These are phyloP conservation scores for Loxodonta africana DNA, from an alignment of 2,113 vertebrate genomes.

Conservation along the genomic window DNA sequence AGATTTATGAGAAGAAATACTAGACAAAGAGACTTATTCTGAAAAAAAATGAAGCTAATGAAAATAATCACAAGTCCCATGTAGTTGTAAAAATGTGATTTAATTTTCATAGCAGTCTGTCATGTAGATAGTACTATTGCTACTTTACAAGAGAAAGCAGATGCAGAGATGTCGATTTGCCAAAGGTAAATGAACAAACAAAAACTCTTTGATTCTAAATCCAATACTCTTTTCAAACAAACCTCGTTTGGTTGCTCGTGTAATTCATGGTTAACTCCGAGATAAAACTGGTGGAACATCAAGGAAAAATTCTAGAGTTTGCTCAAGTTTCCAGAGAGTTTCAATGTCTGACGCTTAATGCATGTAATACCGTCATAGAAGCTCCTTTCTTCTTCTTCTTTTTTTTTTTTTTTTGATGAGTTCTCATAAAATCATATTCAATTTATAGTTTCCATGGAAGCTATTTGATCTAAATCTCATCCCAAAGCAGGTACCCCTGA, in stretches of 20 bases:
- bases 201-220: neutral
- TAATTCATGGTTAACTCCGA: neutral
- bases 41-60: neutral
- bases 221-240: neutral
- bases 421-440: neutral
- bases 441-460: neutral
- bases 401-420: neutral
- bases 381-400: neutral
- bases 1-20: neutral
- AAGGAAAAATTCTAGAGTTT: slow-evolving; percentile 16
- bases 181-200: slow-evolving; percentile 27
- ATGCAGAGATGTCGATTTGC: neutral
- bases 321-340: neutral
- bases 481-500: neutral
- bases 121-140: neutral
- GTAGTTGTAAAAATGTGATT: neutral
- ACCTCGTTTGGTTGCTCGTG: neutral
- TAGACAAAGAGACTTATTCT: slow-evolving; percentile 7
- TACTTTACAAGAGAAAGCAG: neutral
- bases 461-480: slow-evolving; percentile 21
- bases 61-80: neutral
- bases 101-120: neutral
- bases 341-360: neutral
- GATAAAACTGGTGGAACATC: neutral
- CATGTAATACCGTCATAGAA: slow-evolving; percentile 11